phyloP scores from a whole-genome alignment of 2,797 vertebrate species.

The Streptopelia turtur region DNA sequence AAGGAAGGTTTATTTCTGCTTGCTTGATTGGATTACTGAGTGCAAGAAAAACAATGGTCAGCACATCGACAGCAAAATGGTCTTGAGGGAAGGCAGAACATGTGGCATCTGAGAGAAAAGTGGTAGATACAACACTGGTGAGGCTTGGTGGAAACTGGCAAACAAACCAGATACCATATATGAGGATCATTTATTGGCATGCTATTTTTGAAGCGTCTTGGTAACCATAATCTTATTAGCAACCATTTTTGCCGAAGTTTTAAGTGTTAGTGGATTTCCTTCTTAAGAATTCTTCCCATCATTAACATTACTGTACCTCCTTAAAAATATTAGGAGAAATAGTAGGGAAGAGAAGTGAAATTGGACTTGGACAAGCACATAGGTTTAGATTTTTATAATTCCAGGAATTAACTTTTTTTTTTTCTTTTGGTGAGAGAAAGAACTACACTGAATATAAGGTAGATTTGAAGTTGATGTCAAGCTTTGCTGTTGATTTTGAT shows the following conservation, averaged over 20 bases:
- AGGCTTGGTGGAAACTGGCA: neutral
- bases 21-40: slow-evolving; percentile 28
- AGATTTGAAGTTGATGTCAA: neutral
- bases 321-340: neutral
- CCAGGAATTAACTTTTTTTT: neutral
- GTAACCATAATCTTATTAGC: neutral
- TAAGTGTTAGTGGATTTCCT: neutral
- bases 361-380: neutral
- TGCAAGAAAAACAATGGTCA: slow-evolving; percentile 18
- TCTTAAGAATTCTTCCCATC: neutral
- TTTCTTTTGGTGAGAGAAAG: neutral
- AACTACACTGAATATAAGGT: neutral
- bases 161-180: neutral
- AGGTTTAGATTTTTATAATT: neutral
- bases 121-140: neutral
- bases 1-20: slow-evolving; percentile 51
- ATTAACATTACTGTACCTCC: neutral
- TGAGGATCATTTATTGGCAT: neutral
- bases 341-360: neutral
- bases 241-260: neutral
- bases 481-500: neutral
- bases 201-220: neutral
- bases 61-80: neutral
- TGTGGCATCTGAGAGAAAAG: neutral
- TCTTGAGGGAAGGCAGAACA: neutral